Conservation (phyloP, 2,888 invertebrate species). For the Caenorhabditis auriculariae region DNA sequence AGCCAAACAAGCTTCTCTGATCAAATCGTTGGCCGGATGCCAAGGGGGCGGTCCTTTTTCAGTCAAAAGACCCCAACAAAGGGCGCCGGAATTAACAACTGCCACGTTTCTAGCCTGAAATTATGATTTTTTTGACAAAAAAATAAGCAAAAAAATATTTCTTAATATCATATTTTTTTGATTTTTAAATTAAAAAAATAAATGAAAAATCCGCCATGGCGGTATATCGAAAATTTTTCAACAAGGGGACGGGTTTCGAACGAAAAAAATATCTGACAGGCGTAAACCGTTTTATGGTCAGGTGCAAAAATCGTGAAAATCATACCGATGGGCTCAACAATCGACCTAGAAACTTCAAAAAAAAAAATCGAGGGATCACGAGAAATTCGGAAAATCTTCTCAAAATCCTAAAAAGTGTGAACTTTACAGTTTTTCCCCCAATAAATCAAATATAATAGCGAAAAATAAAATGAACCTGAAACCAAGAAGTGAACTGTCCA, state of each 20-base stretch:
- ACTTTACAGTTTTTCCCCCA: too few species aligned
- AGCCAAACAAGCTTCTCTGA: slow-evolving; percentile 58
- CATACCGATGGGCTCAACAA: too few species aligned
- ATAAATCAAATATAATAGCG: neutral
- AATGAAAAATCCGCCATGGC: slow-evolving; percentile 6
- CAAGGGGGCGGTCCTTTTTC: slow-evolving; percentile 77
- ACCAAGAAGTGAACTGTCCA: slow-evolving; percentile 75
- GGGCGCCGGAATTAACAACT: slow-evolving; percentile 80
- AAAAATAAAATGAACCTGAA: slow-evolving; percentile 71
- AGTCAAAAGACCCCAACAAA: slow-evolving; percentile 81
- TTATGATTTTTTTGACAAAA: neutral
- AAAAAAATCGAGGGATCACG: too few species aligned
- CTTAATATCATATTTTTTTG: too few species aligned
- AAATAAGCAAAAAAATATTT: neutral
- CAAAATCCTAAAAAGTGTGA: too few species aligned
- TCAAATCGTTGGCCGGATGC: slow-evolving; percentile 77
- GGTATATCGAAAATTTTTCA: too few species aligned
- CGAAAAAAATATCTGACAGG: too few species aligned
- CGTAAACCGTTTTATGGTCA: too few species aligned
- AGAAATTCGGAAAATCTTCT: too few species aligned
- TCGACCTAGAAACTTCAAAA: too few species aligned
- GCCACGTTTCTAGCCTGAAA: slow-evolving; percentile 75
- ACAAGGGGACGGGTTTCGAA: too few species aligned
- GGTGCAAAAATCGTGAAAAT: too few species aligned
- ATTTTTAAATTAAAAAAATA: slow-evolving; percentile 15